These are phyloP conservation scores for Agraylea sexmaculata DNA, from an alignment of 1,140 invertebrate genomes.

Conservation along the genomic window DNA sequence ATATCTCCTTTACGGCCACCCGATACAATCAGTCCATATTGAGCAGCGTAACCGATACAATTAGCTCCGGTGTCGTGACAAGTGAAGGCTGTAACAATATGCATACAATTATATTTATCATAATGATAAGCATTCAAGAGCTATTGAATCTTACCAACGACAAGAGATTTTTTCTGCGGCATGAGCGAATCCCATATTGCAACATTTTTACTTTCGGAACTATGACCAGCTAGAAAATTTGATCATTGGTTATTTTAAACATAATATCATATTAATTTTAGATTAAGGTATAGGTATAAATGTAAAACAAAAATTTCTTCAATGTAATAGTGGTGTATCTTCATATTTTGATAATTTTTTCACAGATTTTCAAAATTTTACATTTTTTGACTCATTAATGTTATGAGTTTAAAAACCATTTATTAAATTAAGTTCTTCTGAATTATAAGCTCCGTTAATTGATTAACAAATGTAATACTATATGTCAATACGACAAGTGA, in stretches of 20 bases:
- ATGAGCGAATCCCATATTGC: slow-evolving; percentile 97
- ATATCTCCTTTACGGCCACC: slow-evolving; percentile 94
- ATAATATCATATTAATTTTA: neutral
- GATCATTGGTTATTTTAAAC: neutral
- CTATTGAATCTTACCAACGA: slow-evolving; percentile 53
- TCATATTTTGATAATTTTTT: no score
- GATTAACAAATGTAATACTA: no score
- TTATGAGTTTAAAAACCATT: no score
- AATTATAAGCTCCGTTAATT: no score
- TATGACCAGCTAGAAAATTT: slow-evolving; percentile 68
- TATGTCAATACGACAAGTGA: no score
- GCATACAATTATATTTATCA: slow-evolving; percentile 1
- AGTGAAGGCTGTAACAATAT: slow-evolving; percentile 56
- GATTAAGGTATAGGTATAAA: no score
- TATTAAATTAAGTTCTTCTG: no score
- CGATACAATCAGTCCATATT: slow-evolving; percentile 82
- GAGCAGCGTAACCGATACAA: slow-evolving; percentile 82
- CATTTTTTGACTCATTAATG: no score
- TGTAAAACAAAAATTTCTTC: no score
- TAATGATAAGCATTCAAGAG: neutral
- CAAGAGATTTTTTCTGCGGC: slow-evolving; percentile 85
- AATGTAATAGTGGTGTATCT: no score
- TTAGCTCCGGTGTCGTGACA: slow-evolving; percentile 88
- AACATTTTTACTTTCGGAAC: slow-evolving; percentile 95
- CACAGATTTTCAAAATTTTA: no score